Evolutionary conservation across 2,888 invertebrate genomes (phyloP), one percentile per base, ranked within the genome.

Genomic region (Athripsodes cinereus): DNA sequence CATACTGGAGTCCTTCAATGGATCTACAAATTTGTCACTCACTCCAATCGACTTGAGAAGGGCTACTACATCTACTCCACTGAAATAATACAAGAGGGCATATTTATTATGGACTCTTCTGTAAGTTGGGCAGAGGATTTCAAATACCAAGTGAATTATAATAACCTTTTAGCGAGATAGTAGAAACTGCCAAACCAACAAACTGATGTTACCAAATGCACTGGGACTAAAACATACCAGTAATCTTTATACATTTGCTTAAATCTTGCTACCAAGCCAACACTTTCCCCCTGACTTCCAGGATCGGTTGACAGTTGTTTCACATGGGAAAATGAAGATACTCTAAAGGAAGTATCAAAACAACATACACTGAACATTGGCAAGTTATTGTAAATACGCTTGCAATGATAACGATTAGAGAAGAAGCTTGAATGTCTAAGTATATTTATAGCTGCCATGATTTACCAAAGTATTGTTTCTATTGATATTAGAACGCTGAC

Each of bases 141-240:
- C n/a, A n/a, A n/a, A n/a, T n/a, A n/a, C n/a, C n/a, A n/a, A n/a
- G n/a, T n/a, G n/a, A n/a, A n/a, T n/a, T n/a, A 52, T 22, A 47
- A 47, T 74, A 78, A 96, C 96, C 92, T 91, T 73, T 85, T 84
- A 10, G 92, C 90, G 66, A 87, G 74, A 69, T 90, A 87, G 74
- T 95, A 98, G 74, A 96, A 94, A 19, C 86, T 77, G 16, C 88
- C 90, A 72, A 90, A 86, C 97, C 97, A 99, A 57, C 88, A 79
- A 31, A 84, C 76, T 1, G 96, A 98, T 10, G 96, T 96, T 18
- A 85, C 82, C 52, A 90, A 69, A 74, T 99, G 98, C 2, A 99
- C 97, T 2, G 95, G 97, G 58, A 98, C 79, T 58, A 96, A 76
- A 55, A 98, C 90, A 74, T 98, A 96, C 92, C 98, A 98, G 75